phyloP scores from a whole-genome alignment of 2,888 invertebrate species.

The Microctonus hyperodae region DNA sequence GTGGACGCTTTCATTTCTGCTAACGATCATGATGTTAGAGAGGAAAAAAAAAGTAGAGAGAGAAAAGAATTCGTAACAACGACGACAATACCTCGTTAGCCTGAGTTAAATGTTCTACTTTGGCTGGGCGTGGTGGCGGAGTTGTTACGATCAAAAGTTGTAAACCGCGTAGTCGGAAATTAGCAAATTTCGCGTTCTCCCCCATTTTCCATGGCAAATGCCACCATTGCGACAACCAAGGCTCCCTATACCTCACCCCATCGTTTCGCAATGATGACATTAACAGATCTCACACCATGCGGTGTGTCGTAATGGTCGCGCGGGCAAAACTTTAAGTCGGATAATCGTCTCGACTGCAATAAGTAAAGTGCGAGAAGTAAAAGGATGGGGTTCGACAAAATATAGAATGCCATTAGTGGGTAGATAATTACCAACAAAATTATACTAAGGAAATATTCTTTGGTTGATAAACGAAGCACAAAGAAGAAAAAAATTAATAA shows the following conservation, averaged over 20 bases:
- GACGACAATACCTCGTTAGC: conserved; percentile 59
- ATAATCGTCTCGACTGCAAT: conserved; percentile 32
- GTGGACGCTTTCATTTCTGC: conserved; percentile 17
- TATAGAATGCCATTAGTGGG: not conserved
- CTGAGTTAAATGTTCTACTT: conserved; percentile 40
- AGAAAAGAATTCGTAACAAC: conserved; percentile 29
- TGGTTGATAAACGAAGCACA: not conserved
- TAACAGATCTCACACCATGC: conserved; percentile 35
- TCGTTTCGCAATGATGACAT: conserved; percentile 33
- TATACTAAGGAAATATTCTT: not conserved
- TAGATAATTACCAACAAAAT: conserved; percentile 1
- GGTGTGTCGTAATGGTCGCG: conserved; percentile 26
- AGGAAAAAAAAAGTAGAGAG: conserved; percentile 8
- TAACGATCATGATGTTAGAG: conserved; percentile 3
- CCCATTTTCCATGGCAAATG: conserved; percentile 19
- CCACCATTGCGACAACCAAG: conserved; percentile 5
- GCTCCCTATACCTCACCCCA: not conserved
- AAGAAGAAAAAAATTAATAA: not conserved
- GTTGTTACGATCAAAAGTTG: conserved; percentile 54
- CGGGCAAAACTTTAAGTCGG: conserved; percentile 39
- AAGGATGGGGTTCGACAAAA: not conserved
- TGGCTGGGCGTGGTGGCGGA: conserved; percentile 43
- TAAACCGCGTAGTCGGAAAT: conserved; percentile 51
- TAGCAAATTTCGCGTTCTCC: conserved; percentile 42
- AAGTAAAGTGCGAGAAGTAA: conserved; percentile 9